Base-by-base conservation (phyloP, 2,113 vertebrate genomes). In the Pangasianodon gigas region DNA sequence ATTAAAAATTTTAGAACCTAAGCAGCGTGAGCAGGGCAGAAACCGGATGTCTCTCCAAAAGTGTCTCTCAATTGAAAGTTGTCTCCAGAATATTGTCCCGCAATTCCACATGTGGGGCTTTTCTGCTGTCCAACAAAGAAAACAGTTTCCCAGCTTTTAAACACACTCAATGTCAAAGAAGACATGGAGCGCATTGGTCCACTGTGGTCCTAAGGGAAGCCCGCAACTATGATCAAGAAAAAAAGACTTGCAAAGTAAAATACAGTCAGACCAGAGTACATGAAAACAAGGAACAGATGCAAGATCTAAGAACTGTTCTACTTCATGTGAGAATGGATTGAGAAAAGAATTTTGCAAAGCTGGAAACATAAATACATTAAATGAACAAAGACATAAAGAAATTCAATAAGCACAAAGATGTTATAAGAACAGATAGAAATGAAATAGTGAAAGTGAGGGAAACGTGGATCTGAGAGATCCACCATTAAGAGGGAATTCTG, bases 1-100 rank as follows among this genome's bases (percentile, higher is more conserved):
- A 90, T 54, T 89, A 79, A 92, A 83, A 88, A 21, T 7, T 81
- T 84, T 89, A 86, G 80, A 85, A 75, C 87, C 65, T 88, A 84
- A 89, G 90, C 89, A 92, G 89, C 87, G 56, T 62, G 81, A 85
- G 67, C 87, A 62, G 67, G 56, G 83, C 37, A 80, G 62, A 54
- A 69, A 80, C 58, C 21, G 26, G 29, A 86, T 9, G 52, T 77
- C 54, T 54, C n/a, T 48, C 14, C 52, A 58, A 46, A 37, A 85
- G 21, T 26, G 88, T 77, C 48, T 77, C n/a, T 44, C 56, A 79
- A 48, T 48, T 56, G n/a, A 86, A 52, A 87, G 82, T 69, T 32
- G 9, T 85, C 81, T 67, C 48, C 48, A 84, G 87, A 85, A 87
- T 69, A 48, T 48, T 80, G 37, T 84, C 48, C 85, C 19, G 48